phyloP scores from a whole-genome alignment of 2,797 vertebrate species.

The Sebastes steindachneri region DNA sequence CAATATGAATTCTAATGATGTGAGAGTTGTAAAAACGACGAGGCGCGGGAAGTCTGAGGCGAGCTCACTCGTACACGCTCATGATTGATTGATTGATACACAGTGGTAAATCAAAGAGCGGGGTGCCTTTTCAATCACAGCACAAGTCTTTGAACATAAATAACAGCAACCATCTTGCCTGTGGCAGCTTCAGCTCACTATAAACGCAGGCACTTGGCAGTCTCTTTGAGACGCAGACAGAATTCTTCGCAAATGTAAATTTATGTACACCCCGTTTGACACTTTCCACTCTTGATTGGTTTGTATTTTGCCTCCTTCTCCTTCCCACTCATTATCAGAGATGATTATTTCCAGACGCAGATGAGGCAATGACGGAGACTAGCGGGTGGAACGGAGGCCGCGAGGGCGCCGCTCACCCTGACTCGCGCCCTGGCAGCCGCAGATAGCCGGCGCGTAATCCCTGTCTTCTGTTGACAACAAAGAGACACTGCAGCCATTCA shows the following conservation, averaged over 20 bases:
- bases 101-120: slow-evolving; percentile 60
- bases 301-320: slow-evolving; percentile 66
- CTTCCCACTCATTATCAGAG: slow-evolving; percentile 65
- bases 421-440: slow-evolving; percentile 9
- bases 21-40: slow-evolving; percentile 13
- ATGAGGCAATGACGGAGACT: slow-evolving; percentile 50
- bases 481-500: slow-evolving; percentile 45
- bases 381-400: slow-evolving; percentile 55
- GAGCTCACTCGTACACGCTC: slow-evolving; percentile 16
- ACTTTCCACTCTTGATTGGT: slow-evolving; percentile 67
- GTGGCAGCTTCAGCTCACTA: slow-evolving; percentile 46
- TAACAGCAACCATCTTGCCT: slow-evolving; percentile 57
- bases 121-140: slow-evolving; percentile 64
- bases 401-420: slow-evolving; percentile 52
- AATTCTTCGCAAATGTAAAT: slow-evolving; percentile 67
- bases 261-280: slow-evolving; percentile 74
- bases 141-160: slow-evolving; percentile 69
- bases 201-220: slow-evolving; percentile 54
- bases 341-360: slow-evolving; percentile 68
- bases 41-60: slow-evolving; percentile 7
- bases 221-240: slow-evolving; percentile 33
- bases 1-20: slow-evolving; percentile 22
- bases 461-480: slow-evolving; percentile 35
- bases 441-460: slow-evolving; percentile 65
- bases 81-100: slow-evolving; percentile 71